These are phyloP conservation scores for Oxytorus armatus DNA, from an alignment of 2,888 invertebrate species.

Conservation along the genomic window DNA sequence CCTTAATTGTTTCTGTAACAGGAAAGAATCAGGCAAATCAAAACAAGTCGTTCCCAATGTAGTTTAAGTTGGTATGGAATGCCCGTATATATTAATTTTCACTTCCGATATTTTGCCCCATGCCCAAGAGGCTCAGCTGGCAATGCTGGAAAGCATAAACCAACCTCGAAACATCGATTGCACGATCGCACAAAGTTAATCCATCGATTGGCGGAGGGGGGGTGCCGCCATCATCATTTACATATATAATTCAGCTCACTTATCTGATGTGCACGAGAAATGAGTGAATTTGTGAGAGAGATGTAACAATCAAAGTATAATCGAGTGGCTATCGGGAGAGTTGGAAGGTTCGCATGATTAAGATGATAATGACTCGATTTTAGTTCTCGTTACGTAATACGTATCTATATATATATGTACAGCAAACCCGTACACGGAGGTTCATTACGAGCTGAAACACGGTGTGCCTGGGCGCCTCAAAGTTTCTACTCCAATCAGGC, in stretches of 20 bases:
- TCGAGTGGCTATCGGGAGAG: constrained; percentile 58
- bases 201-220: constrained; percentile 27
- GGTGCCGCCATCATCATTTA: constrained; percentile 3
- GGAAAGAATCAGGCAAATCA: too few relatives aligned
- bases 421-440: constrained; percentile 73
- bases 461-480: constrained; percentile 71
- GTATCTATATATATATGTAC: constrained; percentile 22
- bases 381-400: constrained; percentile 49
- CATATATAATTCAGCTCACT: background rate
- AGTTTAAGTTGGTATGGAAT: too few relatives aligned
- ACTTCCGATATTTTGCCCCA: background rate
- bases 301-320: constrained; percentile 56
- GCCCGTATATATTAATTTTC: too few relatives aligned
- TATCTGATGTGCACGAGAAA: background rate
- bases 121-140: background rate
- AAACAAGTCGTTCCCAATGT: too few relatives aligned
- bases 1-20: too few relatives aligned
- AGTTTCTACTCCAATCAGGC: constrained; percentile 79
- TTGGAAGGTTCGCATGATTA: constrained; percentile 76
- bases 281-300: constrained; percentile 43
- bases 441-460: constrained; percentile 77
- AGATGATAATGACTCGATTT: constrained; percentile 76
- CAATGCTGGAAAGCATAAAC: background rate
- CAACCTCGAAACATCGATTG: constrained; percentile 19
- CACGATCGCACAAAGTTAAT: constrained; percentile 29